A percentile compares a stretch with the other conserved stretches of the same genome.
Conservation (phyloP, 1,140 invertebrate species). For the Papilio polyxenes region DNA sequence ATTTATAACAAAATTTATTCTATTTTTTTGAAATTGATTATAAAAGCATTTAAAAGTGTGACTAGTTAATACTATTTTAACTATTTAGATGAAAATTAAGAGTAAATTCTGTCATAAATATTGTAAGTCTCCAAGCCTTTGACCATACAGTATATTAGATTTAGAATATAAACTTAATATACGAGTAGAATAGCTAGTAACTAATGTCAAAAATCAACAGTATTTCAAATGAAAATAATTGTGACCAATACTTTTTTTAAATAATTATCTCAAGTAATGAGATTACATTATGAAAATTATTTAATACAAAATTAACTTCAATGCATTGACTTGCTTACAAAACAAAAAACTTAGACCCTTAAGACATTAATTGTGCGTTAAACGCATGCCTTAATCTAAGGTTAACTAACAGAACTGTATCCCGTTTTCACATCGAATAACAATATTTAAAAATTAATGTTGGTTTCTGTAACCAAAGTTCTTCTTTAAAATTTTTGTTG, state of each 20-base stretch:
- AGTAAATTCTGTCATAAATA: background rate
- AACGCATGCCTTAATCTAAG: slow-evolving; percentile 54
- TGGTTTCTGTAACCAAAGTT: no score
- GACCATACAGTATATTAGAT: background rate
- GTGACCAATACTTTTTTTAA: slow-evolving; percentile 32
- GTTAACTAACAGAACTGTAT: slow-evolving; percentile 32
- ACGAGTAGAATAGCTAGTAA: background rate
- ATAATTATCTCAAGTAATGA: slow-evolving; percentile 50
- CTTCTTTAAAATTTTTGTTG: background rate
- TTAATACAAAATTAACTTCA: slow-evolving; percentile 58
- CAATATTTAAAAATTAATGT: no score
- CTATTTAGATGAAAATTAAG: background rate
- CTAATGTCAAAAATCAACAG: slow-evolving; percentile 1
- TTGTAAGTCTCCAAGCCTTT: background rate
- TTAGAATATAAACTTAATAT: background rate
- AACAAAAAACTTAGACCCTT: slow-evolving; percentile 40
- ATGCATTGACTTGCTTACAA: slow-evolving; percentile 55
- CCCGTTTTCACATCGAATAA: background rate
- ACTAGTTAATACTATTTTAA: background rate
- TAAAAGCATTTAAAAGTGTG: background rate
- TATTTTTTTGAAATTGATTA: background rate
- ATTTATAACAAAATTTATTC: background rate
- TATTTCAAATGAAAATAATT: slow-evolving; percentile 9
- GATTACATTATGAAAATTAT: slow-evolving; percentile 64
- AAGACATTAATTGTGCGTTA: slow-evolving; percentile 57